Conservation (phyloP, 2,888 invertebrate genomes). For the Chloromyia formosa region DNA sequence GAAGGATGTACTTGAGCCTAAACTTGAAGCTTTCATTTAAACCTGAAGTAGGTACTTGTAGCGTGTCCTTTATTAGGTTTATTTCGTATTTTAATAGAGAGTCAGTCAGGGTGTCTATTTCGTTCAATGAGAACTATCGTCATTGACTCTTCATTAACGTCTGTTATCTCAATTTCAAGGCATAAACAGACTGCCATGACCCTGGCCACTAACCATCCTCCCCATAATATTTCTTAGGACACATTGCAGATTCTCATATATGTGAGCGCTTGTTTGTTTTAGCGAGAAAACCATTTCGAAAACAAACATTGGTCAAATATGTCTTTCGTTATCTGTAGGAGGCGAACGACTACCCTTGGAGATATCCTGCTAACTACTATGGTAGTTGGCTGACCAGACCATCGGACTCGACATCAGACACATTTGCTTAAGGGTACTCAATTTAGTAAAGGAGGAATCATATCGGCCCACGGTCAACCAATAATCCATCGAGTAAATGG, state of each 20-base stretch:
- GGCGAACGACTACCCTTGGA: conserved; percentile 21
- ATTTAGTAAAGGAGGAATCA: conserved; percentile 42
- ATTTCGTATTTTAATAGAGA: too few relatives aligned
- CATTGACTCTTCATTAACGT: conserved; percentile 29
- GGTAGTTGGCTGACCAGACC: conserved; percentile 1
- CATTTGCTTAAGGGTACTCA: conserved; percentile 43
- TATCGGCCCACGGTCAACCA: conserved; percentile 39
- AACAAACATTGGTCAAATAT: conserved; percentile 41
- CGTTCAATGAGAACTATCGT: too few relatives aligned
- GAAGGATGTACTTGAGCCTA: background rate
- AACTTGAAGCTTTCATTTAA: too few relatives aligned
- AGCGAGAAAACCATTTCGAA: conserved; percentile 43
- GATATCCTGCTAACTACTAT: background rate
- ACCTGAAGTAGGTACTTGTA: too few relatives aligned
- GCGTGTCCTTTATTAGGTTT: too few relatives aligned
- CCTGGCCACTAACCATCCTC: background rate
- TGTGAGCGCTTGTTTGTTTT: conserved; percentile 29
- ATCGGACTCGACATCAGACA: conserved; percentile 32
- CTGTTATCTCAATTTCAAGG: conserved; percentile 38
- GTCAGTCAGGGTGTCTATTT: too few relatives aligned
- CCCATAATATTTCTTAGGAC: conserved; percentile 18
- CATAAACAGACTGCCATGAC: background rate
- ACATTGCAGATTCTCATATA: conserved; percentile 38
- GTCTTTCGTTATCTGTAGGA: conserved; percentile 23
- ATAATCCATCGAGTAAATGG: conserved; percentile 43